phyloP scores from a whole-genome alignment of 2,797 vertebrate species.

The Luscinia megarhynchos region DNA sequence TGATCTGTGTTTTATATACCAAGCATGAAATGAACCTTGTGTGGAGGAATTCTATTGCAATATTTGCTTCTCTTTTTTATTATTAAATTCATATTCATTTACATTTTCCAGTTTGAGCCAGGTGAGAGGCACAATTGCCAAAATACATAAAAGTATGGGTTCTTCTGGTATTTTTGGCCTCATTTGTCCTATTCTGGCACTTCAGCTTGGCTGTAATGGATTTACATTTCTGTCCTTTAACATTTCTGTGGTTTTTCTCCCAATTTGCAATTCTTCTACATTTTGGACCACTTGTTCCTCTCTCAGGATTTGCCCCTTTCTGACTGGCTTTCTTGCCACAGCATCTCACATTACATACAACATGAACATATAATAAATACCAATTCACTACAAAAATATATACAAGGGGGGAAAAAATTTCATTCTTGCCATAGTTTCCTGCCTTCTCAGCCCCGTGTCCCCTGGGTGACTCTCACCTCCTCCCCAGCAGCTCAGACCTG shows the following conservation, averaged over 20 bases:
- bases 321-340: background rate
- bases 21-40: background rate
- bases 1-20: background rate
- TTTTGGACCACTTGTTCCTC: background rate
- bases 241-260: slow-evolving; percentile 68
- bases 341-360: background rate
- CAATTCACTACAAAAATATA: slow-evolving; percentile 14
- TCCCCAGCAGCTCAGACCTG: slow-evolving; percentile 1
- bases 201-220: slow-evolving; percentile 18
- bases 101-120: slow-evolving; percentile 6
- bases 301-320: background rate
- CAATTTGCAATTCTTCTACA: slow-evolving; percentile 43
- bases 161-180: slow-evolving; percentile 48
- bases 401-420: background rate
- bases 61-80: slow-evolving; percentile 5
- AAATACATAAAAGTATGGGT: slow-evolving; percentile 10
- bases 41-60: background rate
- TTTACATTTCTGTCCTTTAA: slow-evolving; percentile 51
- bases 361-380: background rate
- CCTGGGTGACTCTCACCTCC: slow-evolving; percentile 22
- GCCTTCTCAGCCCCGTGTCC: background rate
- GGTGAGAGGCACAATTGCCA: slow-evolving; percentile 19
- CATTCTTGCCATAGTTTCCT: background rate
- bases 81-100: slow-evolving; percentile 17
- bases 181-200: slow-evolving; percentile 24